Evolutionary conservation across 2,888 invertebrate genomes (phyloP), one percentile per base, ranked within the genome.

Genomic region (Drosophila mimica): DNA sequence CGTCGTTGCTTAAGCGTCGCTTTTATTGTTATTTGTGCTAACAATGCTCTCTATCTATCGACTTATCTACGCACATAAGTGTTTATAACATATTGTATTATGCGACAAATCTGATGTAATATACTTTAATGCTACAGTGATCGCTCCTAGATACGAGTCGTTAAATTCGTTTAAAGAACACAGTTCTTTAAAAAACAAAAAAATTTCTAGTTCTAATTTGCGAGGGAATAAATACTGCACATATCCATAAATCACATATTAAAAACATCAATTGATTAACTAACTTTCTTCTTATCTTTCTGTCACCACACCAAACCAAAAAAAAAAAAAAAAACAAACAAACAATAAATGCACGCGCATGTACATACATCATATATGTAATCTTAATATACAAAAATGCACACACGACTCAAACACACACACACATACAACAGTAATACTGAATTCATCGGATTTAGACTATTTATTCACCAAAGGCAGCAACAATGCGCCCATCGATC

Each of bases 371-470:
- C 34, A 38, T 34, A 40, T 51, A 49, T 28, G 33, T 28, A 9
- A 57, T 43, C 0, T 31, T 11, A 31, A 43, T 20, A 20, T 17
- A 30, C 6, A 13, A 25, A 28, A 40, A 51, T 49, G 51, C 52
- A 61, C 58, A 54, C 36, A 64, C 51, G 28, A 51, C 40, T 20
- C 40, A 73, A 64, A 49, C 33, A 60, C 48, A 65, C 58, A 43
- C 38, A 25, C 40, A 73, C 64, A 49, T 34, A 60, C 48, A 71
- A 62, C 86, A 93, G 93, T 93, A 71, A 91, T 93, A 80, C 88
- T 93, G 57, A 92, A 92, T 83, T 88, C 92, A 86, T 91, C 91
- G 75, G 93, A 93, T 88, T 93, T 93, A 81, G 93, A 93, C 89
- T 93, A 91, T 91, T 87, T 93, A 73, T 88, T 92, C 82, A 92